Conservation (phyloP, 1,140 invertebrate genomes). For the Notospermus geniculatus region DNA sequence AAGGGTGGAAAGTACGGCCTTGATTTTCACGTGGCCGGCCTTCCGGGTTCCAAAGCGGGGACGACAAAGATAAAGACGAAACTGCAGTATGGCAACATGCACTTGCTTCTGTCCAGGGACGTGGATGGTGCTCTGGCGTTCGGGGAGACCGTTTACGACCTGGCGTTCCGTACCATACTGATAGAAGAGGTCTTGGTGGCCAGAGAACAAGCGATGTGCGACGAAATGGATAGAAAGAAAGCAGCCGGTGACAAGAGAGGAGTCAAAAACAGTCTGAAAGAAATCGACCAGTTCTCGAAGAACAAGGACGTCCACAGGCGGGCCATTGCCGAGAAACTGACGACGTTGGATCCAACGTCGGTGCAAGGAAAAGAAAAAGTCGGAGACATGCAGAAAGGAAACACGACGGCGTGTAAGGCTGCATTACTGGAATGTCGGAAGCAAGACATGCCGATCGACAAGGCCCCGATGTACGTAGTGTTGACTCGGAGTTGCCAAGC, state of each 20-base stretch:
- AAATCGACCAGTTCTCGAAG: background rate
- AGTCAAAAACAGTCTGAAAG: background rate
- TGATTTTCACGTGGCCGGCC: background rate
- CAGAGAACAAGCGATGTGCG: background rate
- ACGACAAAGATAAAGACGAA: background rate
- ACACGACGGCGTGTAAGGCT: background rate
- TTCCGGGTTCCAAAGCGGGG: background rate
- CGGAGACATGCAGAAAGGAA: background rate
- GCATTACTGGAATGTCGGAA: background rate
- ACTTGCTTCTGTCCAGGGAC: constrained; percentile 1
- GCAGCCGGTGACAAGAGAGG: no score
- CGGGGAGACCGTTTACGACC: background rate
- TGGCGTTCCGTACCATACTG: background rate
- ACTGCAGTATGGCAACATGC: constrained; percentile 4
- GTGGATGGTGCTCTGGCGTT: background rate
- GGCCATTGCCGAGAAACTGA: background rate
- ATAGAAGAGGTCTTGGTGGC: constrained; percentile 4
- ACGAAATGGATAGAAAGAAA: no score
- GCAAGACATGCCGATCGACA: constrained; percentile 1
- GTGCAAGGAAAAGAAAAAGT: constrained; percentile 8
- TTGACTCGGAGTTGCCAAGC: constrained; percentile 1
- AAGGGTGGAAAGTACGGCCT: background rate
- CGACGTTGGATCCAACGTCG: background rate
- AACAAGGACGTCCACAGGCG: background rate
- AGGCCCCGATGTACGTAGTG: constrained; percentile 6